Base-by-base conservation (phyloP, 2,888 invertebrate genomes). In the Tetropium fuscum region DNA sequence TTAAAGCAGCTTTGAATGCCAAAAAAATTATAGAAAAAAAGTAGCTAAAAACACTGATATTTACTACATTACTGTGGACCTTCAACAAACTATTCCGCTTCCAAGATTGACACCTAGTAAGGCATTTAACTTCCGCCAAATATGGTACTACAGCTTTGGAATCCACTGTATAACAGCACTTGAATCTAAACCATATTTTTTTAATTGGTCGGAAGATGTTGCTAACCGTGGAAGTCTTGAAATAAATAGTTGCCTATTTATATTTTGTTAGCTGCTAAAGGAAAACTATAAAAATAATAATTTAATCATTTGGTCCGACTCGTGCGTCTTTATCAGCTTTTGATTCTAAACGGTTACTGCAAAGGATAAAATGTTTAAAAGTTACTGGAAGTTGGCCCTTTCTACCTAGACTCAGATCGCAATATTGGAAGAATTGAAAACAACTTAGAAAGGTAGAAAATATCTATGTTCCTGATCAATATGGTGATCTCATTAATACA, bases 321-420 rank as follows among this genome's bases (percentile, higher is more conserved):
- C 74, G 25, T 76, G 73, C 56, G 71, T 40, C 43, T 68, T 11
- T 68, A 73, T 47, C 68, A 71, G 30, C 61, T 61, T 48, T 67
- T 72, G 59, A 69, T 74, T 19, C 43, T 68, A 30, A 74, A 70
- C 64, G 68, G 69, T 30, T 55, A 63, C 40, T 75, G 72, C 58
- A 67, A 74, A 58, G n/a, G 53, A 59, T 7, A 73, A 74, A 16
- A n/a, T n/a, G 73, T 76, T 34, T 73, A 77, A 58, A 76, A 78
- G 64, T 76, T 75, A 64, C 75, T 76, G 3, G 74, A 72, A 58
- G 57, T 51, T 10, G 38, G 49, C 15, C 45, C 20, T 32, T 22
- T 30, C 10, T 77, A 74, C 64, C 58, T 77, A 32, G 77, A 78
- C 61, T 74, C 72, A 13, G 76, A 76, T 53, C 22, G 75, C 56